These are phyloP conservation scores for Euglossa dilemma DNA, from an alignment of 1,140 invertebrate genomes.

Conservation along the genomic window DNA sequence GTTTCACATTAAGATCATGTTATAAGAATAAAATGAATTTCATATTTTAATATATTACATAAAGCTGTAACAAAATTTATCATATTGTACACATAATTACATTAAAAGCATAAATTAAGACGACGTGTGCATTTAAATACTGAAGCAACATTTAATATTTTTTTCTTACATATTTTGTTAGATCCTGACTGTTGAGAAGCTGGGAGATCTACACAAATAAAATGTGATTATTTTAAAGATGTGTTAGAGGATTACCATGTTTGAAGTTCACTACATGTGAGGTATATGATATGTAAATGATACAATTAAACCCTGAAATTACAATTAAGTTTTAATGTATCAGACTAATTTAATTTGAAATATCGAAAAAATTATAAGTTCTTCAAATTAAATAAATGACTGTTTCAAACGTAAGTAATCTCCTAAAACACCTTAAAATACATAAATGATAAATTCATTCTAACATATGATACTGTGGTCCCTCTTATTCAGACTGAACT, in stretches of 20 bases:
- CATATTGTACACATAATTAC: conserved; percentile 45
- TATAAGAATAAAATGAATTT: conserved; percentile 33
- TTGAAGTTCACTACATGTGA: conserved; percentile 3
- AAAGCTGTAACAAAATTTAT: conserved; percentile 43
- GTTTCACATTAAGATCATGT: conserved; percentile 26
- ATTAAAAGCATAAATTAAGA: conserved; percentile 50
- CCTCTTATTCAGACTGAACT: conserved; percentile 67
- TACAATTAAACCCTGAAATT: neutral
- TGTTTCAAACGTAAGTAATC: conserved; percentile 35
- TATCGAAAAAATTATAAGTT: conserved; percentile 12
- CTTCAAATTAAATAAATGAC: neutral
- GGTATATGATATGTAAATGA: conserved; percentile 1
- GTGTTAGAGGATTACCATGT: conserved; percentile 39
- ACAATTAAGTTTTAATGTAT: neutral
- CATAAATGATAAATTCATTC: conserved; percentile 55
- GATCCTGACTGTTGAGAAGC: conserved; percentile 12
- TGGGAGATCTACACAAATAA: conserved; percentile 38
- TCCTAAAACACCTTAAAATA: conserved; percentile 32
- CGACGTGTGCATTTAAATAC: conserved; percentile 53
- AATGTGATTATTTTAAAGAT: conserved; percentile 27
- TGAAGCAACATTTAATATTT: conserved; percentile 44
- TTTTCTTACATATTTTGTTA: neutral
- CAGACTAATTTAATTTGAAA: neutral
- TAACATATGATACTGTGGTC: conserved; percentile 66
- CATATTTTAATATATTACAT: conserved; percentile 33